A percentile compares a stretch with the other conserved stretches of the same genome.
Evolutionary conservation across 2,888 invertebrate genomes (phyloP).

Genomic region (Lochmaea capreae): DNA sequence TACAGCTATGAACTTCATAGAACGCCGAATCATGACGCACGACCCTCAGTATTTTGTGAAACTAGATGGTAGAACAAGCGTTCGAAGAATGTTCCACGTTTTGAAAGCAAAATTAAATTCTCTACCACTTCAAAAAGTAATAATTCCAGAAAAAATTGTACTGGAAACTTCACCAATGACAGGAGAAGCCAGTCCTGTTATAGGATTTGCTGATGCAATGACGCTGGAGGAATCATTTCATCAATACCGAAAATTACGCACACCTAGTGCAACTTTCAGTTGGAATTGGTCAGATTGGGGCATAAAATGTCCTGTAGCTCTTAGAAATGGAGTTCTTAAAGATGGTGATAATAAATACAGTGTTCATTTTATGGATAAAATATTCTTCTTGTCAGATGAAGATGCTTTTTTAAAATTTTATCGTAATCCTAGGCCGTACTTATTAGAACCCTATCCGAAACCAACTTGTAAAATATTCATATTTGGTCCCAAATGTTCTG

Average conservation of each 20-base stretch:
- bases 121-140: slow-evolving; percentile 59
- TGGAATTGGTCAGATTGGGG: slow-evolving; percentile 71
- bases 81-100: slow-evolving; percentile 67
- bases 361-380: slow-evolving; percentile 72
- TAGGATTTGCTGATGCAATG: slow-evolving; percentile 13
- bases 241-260: slow-evolving; percentile 54
- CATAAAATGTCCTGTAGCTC: slow-evolving; percentile 72
- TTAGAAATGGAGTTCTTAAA: slow-evolving; percentile 68
- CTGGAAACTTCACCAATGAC: slow-evolving; percentile 39
- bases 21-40: slow-evolving; percentile 68
- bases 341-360: slow-evolving; percentile 69
- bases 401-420: slow-evolving; percentile 69
- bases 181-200: slow-evolving; percentile 15
- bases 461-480: slow-evolving; percentile 72
- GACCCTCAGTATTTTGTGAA: slow-evolving; percentile 70
- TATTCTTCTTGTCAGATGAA: slow-evolving; percentile 71
- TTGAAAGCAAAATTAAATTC: slow-evolving; percentile 65
- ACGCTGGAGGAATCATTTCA: slow-evolving; percentile 59
- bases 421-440: slow-evolving; percentile 73
- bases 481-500: slow-evolving; percentile 71
- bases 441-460: slow-evolving; percentile 70
- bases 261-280: slow-evolving; percentile 59
- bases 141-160: slow-evolving; percentile 59
- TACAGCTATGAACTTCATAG: slow-evolving; percentile 65
- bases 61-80: slow-evolving; percentile 70